Base-by-base conservation (phyloP, 2,888 invertebrate species). In the Hedychridium roseum region DNA sequence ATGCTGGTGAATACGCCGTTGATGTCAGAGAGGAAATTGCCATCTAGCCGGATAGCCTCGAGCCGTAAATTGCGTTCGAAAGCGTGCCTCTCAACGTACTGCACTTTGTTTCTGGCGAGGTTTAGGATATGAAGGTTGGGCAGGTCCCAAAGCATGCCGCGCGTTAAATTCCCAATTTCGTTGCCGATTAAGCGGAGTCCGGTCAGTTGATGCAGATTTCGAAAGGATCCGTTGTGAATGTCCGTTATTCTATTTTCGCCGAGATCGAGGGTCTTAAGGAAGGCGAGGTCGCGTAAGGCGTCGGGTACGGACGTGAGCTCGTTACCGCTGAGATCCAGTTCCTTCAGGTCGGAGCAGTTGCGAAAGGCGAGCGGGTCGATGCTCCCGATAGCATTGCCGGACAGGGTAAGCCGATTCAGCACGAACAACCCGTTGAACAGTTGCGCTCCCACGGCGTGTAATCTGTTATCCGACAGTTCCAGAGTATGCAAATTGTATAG, bases 171-270 rank as follows among this genome's bases (percentile, higher is more conserved):
- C 43, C 90, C 91, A 72, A 92, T 91, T 74, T 90, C 89, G 80
- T 97, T 97, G 71, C 94, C 92, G 66, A 95, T 94, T 68, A 97
- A 77, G 42, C 94, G 85, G 48, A 97, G 81, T 12, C 93, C 92
- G 43, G 92, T 92, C 62, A 97, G 83, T 79, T 94, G 92, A 66
- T 90, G 88, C 42, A 97, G 82, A 76, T 92, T 91, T 73, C 86
- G 87, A 73, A 97, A 91, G 2, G 92, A 91, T 46, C 91, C 91
- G 71, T 94, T 92, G 71, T 84, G 86, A 61, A 97, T 89, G 41
- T 86, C 85, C 28, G 86, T 86, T 68, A 97, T 92, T 79, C 90
- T 89, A 82, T 97, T 97, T 80, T 95, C 94, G 38, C 94, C 94
- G 70, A 97, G 83, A 79, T 95, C 94, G 42, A 97, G 83, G 1